Evolutionary conservation across 2,888 invertebrate genomes (phyloP).

Genomic region (Leptodirus hochenwartii): DNA sequence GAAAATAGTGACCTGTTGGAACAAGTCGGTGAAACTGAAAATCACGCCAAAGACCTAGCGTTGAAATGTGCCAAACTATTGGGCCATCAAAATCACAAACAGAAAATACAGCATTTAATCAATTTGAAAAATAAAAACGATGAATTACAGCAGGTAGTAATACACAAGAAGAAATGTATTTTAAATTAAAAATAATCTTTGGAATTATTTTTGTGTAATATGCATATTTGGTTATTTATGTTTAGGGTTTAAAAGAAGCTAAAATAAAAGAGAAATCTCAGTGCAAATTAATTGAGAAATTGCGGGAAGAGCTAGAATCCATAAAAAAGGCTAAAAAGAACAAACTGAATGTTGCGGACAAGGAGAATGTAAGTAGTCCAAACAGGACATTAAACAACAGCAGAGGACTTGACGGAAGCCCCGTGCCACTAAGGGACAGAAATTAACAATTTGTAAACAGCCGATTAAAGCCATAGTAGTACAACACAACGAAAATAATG

Average conservation of each 20-base stretch:
- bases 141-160: conserved; percentile 27
- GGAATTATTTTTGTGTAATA: conserved; percentile 1
- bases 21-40: conserved; percentile 25
- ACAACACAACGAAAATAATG: too few relatives aligned
- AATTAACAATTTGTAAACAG: conserved; percentile 23
- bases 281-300: conserved; percentile 26
- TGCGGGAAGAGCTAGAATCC: conserved; percentile 21
- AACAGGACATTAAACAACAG: conserved; percentile 21
- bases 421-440: conserved; percentile 28
- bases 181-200: conserved; percentile 4
- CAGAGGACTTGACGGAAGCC: conserved; percentile 24
- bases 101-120: conserved; percentile 38
- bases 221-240: conserved; percentile 9
- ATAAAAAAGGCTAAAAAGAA: conserved; percentile 21
- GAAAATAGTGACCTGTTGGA: conserved; percentile 25
- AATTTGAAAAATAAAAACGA: conserved; percentile 29
- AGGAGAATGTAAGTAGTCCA: conserved; percentile 29
- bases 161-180: background rate
- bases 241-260: conserved; percentile 20
- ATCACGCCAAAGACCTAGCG: conserved; percentile 32
- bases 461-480: too few relatives aligned
- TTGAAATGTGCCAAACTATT: conserved; percentile 37
- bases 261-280: conserved; percentile 20
- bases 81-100: conserved; percentile 46
- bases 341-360: conserved; percentile 23